Evolutionary conservation across 2,888 invertebrate species (phyloP).

Genomic region (Lycia hirtaria): DNA sequence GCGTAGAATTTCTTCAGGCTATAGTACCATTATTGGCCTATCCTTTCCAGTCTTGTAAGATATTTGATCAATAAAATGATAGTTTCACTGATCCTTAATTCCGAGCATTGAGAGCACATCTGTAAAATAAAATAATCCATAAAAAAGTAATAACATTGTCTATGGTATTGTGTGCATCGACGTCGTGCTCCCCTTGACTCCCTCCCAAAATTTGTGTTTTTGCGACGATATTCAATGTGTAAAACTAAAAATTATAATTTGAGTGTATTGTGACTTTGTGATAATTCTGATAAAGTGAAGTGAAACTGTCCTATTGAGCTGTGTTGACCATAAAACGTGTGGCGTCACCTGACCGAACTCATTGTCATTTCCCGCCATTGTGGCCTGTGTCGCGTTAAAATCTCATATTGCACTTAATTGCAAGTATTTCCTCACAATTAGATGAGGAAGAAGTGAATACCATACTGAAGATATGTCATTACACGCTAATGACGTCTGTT

Average conservation of each 20-base stretch:
- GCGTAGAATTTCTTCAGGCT: no score
- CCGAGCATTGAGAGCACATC: background rate
- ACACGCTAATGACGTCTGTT: slow-evolving; percentile 84
- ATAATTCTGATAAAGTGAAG: slow-evolving; percentile 54
- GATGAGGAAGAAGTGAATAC: slow-evolving; percentile 65
- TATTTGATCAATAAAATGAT: no score
- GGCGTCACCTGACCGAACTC: slow-evolving; percentile 85
- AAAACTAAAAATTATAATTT: slow-evolving; percentile 49
- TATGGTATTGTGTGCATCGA: slow-evolving; percentile 68
- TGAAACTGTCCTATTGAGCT: slow-evolving; percentile 45
- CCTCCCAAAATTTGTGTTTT: slow-evolving; percentile 74
- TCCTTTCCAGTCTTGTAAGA: no score
- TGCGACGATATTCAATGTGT: slow-evolving; percentile 56
- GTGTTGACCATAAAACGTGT: slow-evolving; percentile 64
- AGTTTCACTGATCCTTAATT: no score
- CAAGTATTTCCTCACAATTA: slow-evolving; percentile 52
- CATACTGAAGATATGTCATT: slow-evolving; percentile 80
- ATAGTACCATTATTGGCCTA: no score
- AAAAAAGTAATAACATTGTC: slow-evolving; percentile 35
- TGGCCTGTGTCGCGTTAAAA: slow-evolving; percentile 68
- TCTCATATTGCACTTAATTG: slow-evolving; percentile 55
- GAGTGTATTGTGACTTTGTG: slow-evolving; percentile 43
- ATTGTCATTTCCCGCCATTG: slow-evolving; percentile 87
- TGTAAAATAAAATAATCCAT: background rate
- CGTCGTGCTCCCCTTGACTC: slow-evolving; percentile 82